Conservation (phyloP, 2,797 vertebrate genomes). For the Dendrocincla fuliginosa region DNA sequence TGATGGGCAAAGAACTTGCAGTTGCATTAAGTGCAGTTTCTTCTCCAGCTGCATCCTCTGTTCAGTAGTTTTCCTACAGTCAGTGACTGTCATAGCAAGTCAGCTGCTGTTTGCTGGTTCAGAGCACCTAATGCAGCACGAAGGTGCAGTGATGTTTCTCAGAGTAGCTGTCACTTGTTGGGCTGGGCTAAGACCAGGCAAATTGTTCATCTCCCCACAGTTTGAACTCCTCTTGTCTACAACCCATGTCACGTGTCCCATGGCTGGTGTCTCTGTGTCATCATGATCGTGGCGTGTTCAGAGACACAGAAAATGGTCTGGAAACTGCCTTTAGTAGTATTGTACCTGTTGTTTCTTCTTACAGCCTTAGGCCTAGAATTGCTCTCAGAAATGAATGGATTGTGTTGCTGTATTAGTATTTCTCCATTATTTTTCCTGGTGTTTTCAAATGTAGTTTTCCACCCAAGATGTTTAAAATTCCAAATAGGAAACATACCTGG, state of each 20-base stretch:
- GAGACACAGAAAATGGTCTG: neutral
- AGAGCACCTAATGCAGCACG: neutral
- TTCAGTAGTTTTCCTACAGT: neutral
- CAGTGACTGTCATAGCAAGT: neutral
- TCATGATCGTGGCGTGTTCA: neutral
- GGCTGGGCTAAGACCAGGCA: neutral
- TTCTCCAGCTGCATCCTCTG: neutral
- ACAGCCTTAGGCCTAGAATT: accelerated
- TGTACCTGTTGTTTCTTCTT: neutral
- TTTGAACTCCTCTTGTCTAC: neutral
- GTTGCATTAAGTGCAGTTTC: neutral
- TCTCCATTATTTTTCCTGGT: neutral
- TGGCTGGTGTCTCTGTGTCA: neutral
- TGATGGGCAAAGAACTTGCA: neutral
- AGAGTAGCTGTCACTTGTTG: neutral
- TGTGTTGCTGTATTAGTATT: neutral
- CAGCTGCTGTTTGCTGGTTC: neutral
- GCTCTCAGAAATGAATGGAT: neutral
- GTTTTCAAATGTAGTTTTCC: neutral
- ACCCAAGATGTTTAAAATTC: neutral
- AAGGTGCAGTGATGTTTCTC: neutral
- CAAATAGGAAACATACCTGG: neutral
- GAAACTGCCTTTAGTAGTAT: neutral
- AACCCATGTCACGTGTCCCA: accelerated
- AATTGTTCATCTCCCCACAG: neutral